phyloP scores from a whole-genome alignment of 2,888 invertebrate species.

The Coremacera marginata region DNA sequence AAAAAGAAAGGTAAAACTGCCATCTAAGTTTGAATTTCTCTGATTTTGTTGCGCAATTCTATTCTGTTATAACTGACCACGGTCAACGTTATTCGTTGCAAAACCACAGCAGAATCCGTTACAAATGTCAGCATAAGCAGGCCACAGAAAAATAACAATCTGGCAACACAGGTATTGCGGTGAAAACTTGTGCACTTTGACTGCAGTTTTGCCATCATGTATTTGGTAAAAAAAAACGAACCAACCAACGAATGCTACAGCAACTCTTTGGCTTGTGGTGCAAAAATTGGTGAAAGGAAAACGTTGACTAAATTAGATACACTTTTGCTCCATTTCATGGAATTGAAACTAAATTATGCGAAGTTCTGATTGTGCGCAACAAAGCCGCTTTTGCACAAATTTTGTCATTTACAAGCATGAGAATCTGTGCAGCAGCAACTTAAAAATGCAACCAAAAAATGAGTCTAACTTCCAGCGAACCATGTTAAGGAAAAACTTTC shows the following conservation, averaged over 20 bases:
- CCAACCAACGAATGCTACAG: constrained; percentile 25
- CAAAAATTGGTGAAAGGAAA: constrained; percentile 38
- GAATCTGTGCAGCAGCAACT: background rate
- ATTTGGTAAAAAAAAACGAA: background rate
- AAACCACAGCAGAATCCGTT: too few species aligned
- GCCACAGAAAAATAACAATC: background rate
- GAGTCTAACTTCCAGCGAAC: background rate
- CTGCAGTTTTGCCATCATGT: background rate
- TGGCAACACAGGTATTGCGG: constrained; percentile 15
- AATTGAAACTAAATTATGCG: constrained; percentile 61
- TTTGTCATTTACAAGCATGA: background rate
- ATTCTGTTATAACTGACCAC: too few species aligned
- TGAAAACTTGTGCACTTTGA: constrained; percentile 8
- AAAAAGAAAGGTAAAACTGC: too few species aligned
- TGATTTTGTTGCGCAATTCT: too few species aligned
- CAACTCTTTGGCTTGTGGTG: constrained; percentile 10
- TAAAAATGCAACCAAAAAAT: background rate
- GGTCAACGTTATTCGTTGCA: too few species aligned
- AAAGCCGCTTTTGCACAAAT: constrained; percentile 6
- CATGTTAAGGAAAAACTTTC: constrained; percentile 12
- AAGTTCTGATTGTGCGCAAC: constrained; percentile 48
- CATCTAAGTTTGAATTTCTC: too few species aligned
- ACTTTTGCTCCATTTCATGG: constrained; percentile 63
- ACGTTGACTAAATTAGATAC: constrained; percentile 59
- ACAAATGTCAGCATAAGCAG: background rate